phyloP scores from a whole-genome alignment of 1,140 invertebrate genomes.

The Philaenus spumarius region DNA sequence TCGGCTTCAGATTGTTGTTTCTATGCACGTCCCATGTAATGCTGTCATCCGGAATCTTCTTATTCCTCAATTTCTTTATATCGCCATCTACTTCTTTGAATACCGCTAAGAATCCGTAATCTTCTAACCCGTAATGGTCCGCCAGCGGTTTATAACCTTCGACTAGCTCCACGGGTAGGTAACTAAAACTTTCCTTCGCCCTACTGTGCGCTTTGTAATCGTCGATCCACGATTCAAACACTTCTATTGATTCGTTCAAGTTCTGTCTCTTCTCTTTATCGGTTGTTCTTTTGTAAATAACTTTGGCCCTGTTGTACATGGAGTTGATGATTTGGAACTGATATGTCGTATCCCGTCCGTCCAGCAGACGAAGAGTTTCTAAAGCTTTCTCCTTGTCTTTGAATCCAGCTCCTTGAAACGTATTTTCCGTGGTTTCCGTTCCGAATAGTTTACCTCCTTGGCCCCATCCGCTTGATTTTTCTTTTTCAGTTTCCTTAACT shows the following conservation, averaged over 20 bases:
- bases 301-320: constrained; percentile 37
- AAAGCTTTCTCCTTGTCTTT: constrained; percentile 41
- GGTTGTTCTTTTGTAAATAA: constrained; percentile 39
- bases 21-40: constrained; percentile 41
- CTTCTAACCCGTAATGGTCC: constrained; percentile 32
- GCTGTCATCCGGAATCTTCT: constrained; percentile 30
- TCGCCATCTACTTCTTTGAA: constrained; percentile 36
- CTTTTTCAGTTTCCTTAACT: constrained; percentile 27
- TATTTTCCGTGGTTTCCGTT: constrained; percentile 29
- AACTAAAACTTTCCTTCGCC: constrained; percentile 38
- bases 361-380: constrained; percentile 35
- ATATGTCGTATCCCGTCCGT: constrained; percentile 38
- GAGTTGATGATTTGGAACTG: constrained; percentile 40
- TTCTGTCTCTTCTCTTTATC: constrained; percentile 36
- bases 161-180: constrained; percentile 37
- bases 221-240: constrained; percentile 40
- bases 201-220: constrained; percentile 38
- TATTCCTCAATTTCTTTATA: constrained; percentile 36
- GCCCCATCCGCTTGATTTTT: constrained; percentile 25
- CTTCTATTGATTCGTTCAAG: constrained; percentile 36
- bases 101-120: constrained; percentile 33
- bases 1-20: constrained; percentile 32
- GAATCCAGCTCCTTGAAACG: constrained; percentile 37
- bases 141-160: constrained; percentile 35
- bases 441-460: constrained; percentile 29